Evolutionary conservation across 2,888 invertebrate genomes (phyloP).

Genomic region (Dyspetes luteomarginatus): DNA sequence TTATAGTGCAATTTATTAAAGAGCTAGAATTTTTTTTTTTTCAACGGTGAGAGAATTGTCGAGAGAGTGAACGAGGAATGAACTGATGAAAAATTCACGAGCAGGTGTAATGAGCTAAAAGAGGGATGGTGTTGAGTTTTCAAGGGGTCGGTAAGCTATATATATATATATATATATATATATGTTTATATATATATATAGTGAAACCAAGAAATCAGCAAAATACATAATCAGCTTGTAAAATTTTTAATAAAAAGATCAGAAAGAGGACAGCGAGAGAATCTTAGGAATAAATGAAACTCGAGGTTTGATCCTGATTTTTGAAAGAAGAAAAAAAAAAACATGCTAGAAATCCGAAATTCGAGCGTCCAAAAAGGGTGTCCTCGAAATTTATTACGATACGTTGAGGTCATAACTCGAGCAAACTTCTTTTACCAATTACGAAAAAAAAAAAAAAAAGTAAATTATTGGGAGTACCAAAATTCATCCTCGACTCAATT

Average conservation of each 20-base stretch:
- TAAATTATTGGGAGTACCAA: background rate
- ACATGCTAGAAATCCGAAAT: constrained; percentile 62
- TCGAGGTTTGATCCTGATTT: too few species aligned
- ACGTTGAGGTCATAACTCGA: constrained; percentile 42
- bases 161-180: too few species aligned
- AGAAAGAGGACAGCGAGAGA: constrained; percentile 12
- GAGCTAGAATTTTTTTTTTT: constrained; percentile 15
- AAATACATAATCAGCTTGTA: constrained; percentile 80
- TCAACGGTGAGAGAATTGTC: constrained; percentile 17
- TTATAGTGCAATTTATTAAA: constrained; percentile 38
- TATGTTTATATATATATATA: too few species aligned
- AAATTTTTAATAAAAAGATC: constrained; percentile 41
- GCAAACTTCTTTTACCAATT: background rate
- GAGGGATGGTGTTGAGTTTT: constrained; percentile 29
- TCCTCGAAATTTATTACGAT: constrained; percentile 68
- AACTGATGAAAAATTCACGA: background rate
- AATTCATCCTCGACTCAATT: background rate
- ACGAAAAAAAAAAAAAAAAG: background rate
- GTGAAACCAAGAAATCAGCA: constrained; percentile 80
- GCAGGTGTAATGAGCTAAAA: background rate
- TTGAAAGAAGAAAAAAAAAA: constrained; percentile 17
- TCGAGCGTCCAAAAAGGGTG: constrained; percentile 72
- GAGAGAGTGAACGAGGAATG: background rate
- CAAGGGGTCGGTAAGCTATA: constrained; percentile 42
- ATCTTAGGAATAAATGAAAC: too few species aligned